Evolutionary conservation across 2,113 vertebrate species (phyloP).

Genomic region (Cinclus mexicanus): DNA sequence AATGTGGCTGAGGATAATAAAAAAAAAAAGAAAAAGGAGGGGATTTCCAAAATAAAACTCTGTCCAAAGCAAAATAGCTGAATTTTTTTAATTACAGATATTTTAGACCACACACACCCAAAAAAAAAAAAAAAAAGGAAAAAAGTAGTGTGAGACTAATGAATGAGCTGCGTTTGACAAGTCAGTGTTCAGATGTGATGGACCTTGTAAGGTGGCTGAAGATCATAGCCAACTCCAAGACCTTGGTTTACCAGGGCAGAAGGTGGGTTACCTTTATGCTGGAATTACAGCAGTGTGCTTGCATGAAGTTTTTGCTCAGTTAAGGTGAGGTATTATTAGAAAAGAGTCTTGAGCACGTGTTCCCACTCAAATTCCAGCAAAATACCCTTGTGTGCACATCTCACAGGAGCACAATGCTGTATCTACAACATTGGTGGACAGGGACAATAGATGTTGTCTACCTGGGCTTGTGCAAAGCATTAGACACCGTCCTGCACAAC

Average conservation of each 20-base stretch:
- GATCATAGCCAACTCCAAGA: background rate
- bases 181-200: background rate
- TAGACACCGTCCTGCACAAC: rapidly evolving
- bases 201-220: background rate
- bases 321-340: rapidly evolving
- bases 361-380: background rate
- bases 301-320: background rate
- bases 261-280: background rate
- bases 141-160: background rate
- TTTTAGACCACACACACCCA: background rate
- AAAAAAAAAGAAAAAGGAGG: background rate
- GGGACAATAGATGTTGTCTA: background rate
- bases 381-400: background rate
- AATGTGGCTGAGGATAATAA: background rate
- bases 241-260: background rate
- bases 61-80: background rate
- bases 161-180: background rate
- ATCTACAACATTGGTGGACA: background rate
- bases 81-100: background rate
- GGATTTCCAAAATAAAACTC: background rate
- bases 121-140: too few relatives aligned
- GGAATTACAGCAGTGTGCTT: background rate
- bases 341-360: background rate
- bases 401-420: background rate
- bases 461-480: background rate